phyloP scores from a whole-genome alignment of 2,113 vertebrate species.

The Megatriorchis doriae region DNA sequence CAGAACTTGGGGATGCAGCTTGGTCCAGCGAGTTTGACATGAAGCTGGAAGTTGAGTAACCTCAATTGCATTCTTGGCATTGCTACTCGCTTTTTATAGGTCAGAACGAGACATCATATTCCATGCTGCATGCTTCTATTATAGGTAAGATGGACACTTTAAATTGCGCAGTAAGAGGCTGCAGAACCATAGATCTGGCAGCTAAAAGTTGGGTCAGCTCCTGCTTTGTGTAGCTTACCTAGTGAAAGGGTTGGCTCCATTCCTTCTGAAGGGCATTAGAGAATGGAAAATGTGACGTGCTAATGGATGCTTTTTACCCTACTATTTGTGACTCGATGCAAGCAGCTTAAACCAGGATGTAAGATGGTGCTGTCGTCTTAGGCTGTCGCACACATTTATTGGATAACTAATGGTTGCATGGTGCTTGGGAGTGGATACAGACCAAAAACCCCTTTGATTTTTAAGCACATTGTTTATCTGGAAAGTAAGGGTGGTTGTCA shows the following conservation, averaged over 20 bases:
- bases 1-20: not conserved
- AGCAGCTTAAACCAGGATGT: not conserved
- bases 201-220: not conserved
- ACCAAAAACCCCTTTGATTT: not conserved
- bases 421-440: rapidly evolving
- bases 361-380: not conserved
- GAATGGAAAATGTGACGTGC: not conserved
- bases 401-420: not conserved
- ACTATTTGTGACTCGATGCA: rapidly evolving
- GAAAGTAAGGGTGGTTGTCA: not conserved
- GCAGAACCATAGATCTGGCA: not conserved
- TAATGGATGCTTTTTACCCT: not conserved
- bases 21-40: not conserved
- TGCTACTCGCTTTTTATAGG: not conserved
- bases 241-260: not conserved
- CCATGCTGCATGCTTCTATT: not conserved
- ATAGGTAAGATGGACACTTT: not conserved
- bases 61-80: not conserved
- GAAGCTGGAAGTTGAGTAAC: not conserved
- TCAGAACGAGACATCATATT: not conserved
- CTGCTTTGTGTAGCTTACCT: not conserved
- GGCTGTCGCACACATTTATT: rapidly evolving
- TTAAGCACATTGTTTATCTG: not conserved
- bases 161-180: not conserved
- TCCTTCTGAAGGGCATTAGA: not conserved